Evolutionary conservation across 2,888 invertebrate genomes (phyloP), one percentile per base, ranked within the genome.

Genomic region (Oxytorus armatus): DNA sequence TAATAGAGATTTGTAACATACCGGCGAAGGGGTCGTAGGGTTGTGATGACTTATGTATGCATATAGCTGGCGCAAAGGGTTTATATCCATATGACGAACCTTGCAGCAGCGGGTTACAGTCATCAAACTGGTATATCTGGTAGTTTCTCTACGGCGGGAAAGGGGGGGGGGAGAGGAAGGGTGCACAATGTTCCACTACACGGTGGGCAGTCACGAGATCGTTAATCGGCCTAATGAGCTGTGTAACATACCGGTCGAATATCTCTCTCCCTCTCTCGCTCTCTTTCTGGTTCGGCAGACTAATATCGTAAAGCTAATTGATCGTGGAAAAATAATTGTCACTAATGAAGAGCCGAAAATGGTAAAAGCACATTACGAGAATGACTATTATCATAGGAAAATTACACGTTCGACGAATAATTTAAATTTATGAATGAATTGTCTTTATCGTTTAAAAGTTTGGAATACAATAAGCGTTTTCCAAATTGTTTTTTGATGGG

Each of bases 191-290:
- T 59, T 68, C 49, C 49, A 39, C 68, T 42, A 59, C 39, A 25
- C 36, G 57, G 66, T 59, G 39, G 51, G 42, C 49, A 51, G 49
- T 51, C 39, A 42, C 68, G 36, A 75, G 59, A 47, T 75, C 75
- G 51, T 68, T 75, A 75, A 75, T 75, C 57, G 68, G 68, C 59
- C 68, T 75, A 75, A 75, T 75, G 75, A 75, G 68, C 49, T 68
- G 59, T 68, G 59, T 68, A 75, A 75, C 75, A 68, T 29, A 55
- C 29, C 66, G 75, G 33, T 68, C 59, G 68, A 59, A 47, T 59
- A 39, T 65, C 29, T 36, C 49, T 33, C 65, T 29, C 47, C 29
- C 57, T 47, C 33, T 18, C 53, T 18, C 29, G n/a, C 25, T 29
- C 21, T 21, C 7, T 14, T 14, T 55, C 25, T 25, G 4, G 29